Evolutionary conservation across 2,888 invertebrate species (phyloP), one percentile per base, ranked within the genome.

Genomic region (Tinea semifulvella): DNA sequence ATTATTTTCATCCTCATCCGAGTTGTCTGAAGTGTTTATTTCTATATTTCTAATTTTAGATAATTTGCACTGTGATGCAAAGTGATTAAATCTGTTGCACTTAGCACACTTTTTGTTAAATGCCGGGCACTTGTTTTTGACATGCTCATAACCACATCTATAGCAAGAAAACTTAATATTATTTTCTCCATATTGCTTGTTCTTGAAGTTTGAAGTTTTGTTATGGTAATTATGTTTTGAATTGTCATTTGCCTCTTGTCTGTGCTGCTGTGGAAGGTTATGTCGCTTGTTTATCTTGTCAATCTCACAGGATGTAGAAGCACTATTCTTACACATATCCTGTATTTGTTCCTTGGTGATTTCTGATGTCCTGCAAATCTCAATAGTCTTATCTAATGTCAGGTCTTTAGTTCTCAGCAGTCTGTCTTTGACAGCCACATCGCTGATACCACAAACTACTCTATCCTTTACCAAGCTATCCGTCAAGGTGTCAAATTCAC

Each of bases 41-140:
- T 53, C 57, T 60, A 61, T 64, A 54, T 58, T 56, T 57, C 61
- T 65, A 64, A 65, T 61, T 55, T 5, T 7, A n/a, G n/a, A n/a
- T n/a, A n/a, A n/a, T 22, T 8, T 22, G 25, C 25, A 22, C 8
- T 22, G 25, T 22, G 25, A 22, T 22, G 25, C 25, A 8, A 22
- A 22, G 8, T 22, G 25, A 8, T 22, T 22, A 8, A 7, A 22
- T 22, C 8, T 22, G 8, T 22, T 22, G 8, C 25, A 22, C 6
- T 22, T 22, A 5, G 8, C 6, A 8, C 25, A 22, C 25, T 22
- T 22, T 22, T 22, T 22, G 8, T 8, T 22, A 8, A 22, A 22
- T 8, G 25, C 25, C 6, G 25, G 25, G 25, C 25, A 22, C 25
- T 22, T 22, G 8, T 22, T 22, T 22, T 22, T 22, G 6, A 22